Evolutionary conservation across 2,888 invertebrate species (phyloP), one percentile per base, ranked within the genome.

Genomic region (Eucera pruinosa): DNA sequence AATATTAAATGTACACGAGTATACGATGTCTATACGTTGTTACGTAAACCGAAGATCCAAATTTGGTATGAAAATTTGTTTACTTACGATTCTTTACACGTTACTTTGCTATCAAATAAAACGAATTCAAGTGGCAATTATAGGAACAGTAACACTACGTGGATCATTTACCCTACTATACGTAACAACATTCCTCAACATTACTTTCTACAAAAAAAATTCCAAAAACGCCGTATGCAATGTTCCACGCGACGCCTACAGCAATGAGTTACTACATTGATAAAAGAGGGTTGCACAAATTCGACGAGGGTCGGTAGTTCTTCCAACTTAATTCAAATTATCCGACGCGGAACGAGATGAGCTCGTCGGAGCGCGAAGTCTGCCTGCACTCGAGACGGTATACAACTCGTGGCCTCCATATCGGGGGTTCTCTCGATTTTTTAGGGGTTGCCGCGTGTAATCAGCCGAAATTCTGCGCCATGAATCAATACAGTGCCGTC

Each of bases 381-480:
- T n/a, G 33, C 36, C 41, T 20, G 54, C 65, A 61, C 65, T 72
- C 62, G 74, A 62, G 77, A 74, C 62, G 58, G 41, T 45, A 47
- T 64, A 54, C 55, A 55, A 55, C 58, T 55, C 52, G 64, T 36
- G n/a, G 52, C 27, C 25, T 65, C 48, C 55, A 47, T 61, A 70
- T 70, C 70, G 62, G 54, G 25, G 11, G n/a, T 36, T 39, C 65
- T 25, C 67, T 7, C 58, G 54, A 73, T 76, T 65, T 67, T 57
- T 70, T 70, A 52, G 43, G 55, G 62, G 58, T 20, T 15, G 41
- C 65, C 69, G 65, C 58, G 71, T 39, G 78, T 72, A 75, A 80
- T 87, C 82, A 80, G 60, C 78, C 78, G 82, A 86, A 87, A 86
- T 86, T 83, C 82, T 82, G 78, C 64, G 48, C 73, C 79, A 70